Evolutionary conservation across 2,113 vertebrate genomes (phyloP).

Genomic region (Zapus hudsonius): DNA sequence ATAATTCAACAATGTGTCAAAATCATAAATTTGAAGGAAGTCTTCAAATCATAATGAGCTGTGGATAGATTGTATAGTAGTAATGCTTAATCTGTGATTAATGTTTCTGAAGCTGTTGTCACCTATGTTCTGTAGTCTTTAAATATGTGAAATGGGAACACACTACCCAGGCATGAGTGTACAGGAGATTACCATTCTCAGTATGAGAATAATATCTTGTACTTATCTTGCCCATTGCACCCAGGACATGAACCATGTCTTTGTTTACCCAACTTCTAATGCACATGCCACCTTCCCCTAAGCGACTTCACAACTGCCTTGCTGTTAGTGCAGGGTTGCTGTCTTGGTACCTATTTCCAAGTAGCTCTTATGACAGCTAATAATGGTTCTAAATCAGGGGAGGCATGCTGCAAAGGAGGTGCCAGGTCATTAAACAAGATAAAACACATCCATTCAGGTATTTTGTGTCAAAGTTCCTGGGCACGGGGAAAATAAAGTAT

Average conservation of each 20-base stretch:
- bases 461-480: not conserved
- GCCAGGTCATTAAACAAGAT: not conserved
- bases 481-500: not conserved
- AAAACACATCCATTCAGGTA: not conserved
- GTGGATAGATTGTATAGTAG: not conserved
- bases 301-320: not conserved
- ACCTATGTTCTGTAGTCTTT: rapidly evolving
- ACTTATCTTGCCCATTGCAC: not conserved
- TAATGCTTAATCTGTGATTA: not conserved
- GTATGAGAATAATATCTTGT: not conserved
- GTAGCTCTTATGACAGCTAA: not conserved
- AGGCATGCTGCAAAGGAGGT: not conserved
- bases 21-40: not conserved
- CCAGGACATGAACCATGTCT: not conserved
- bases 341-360: not conserved
- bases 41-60: not conserved
- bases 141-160: not conserved
- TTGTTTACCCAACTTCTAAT: not conserved
- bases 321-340: rapidly evolving
- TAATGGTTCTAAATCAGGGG: not conserved
- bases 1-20: not conserved
- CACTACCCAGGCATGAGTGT: too few relatives aligned
- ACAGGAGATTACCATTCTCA: not conserved
- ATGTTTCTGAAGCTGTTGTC: not conserved
- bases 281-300: rapidly evolving